Conservation (phyloP, 2,888 invertebrate genomes). For the Drosophila sordidula region DNA sequence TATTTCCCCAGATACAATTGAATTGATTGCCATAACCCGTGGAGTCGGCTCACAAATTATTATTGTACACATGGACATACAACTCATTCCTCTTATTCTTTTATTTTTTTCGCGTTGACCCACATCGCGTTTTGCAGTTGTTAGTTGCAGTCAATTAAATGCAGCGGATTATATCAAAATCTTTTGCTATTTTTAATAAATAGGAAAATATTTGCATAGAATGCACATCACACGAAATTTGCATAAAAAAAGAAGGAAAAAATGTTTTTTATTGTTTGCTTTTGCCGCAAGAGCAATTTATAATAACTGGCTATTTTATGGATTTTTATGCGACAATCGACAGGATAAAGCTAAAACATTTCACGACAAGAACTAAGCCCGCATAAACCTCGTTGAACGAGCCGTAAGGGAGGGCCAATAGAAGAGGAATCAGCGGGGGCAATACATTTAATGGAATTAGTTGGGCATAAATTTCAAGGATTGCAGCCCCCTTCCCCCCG, state of each 20-base stretch:
- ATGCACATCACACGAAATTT: constrained; percentile 17
- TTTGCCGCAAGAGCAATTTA: constrained; percentile 58
- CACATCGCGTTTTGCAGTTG: constrained; percentile 50
- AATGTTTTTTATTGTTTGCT: constrained; percentile 35
- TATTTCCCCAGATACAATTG: constrained; percentile 22
- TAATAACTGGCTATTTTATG: constrained; percentile 69
- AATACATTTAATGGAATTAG: constrained; percentile 66
- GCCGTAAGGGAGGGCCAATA: background rate
- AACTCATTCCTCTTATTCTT: constrained; percentile 8
- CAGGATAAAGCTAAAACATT: constrained; percentile 72
- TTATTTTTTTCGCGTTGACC: constrained; percentile 41
- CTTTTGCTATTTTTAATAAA: constrained; percentile 70
- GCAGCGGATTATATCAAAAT: constrained; percentile 69
- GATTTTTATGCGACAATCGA: constrained; percentile 73
- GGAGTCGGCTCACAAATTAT: constrained; percentile 40
- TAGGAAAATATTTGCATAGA: constrained; percentile 69
- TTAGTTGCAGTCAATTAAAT: constrained; percentile 75
- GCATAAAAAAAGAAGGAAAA: constrained; percentile 35
- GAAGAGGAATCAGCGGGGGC: constrained; percentile 4
- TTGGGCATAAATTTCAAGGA: constrained; percentile 65
- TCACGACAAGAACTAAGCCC: constrained; percentile 68
- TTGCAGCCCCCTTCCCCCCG: constrained; percentile 1
- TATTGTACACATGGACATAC: constrained; percentile 16
- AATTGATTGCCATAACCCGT: constrained; percentile 48
- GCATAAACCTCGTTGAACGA: constrained; percentile 47